Evolutionary conservation across 2,888 invertebrate genomes (phyloP).

Genomic region (Euphydryas editha): DNA sequence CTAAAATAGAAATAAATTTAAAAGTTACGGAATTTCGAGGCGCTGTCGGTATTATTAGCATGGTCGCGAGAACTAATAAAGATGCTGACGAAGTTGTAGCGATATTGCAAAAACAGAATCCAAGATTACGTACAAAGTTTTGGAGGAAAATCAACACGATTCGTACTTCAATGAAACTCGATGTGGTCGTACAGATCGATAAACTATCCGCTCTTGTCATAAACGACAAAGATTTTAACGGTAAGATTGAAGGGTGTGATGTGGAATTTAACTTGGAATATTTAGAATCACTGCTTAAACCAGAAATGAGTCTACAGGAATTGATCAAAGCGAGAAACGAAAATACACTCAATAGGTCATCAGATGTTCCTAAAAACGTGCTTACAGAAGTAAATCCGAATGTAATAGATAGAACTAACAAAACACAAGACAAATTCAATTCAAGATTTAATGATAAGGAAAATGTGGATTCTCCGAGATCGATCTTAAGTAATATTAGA

Average conservation of each 20-base stretch:
- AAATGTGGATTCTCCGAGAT: constrained; percentile 24
- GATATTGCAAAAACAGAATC: constrained; percentile 65
- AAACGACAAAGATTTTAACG: constrained; percentile 59
- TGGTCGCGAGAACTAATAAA: constrained; percentile 61
- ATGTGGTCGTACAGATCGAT: constrained; percentile 71
- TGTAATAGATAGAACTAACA: background rate
- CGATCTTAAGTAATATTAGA: constrained; percentile 27
- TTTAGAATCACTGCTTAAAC: constrained; percentile 63
- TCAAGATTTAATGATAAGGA: constrained; percentile 13
- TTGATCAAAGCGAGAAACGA: constrained; percentile 45
- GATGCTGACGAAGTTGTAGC: constrained; percentile 62
- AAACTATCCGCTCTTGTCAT: constrained; percentile 74
- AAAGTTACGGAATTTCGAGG: constrained; percentile 75
- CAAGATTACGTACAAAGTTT: constrained; percentile 69
- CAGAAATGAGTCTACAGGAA: constrained; percentile 60
- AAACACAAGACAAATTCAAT: constrained; percentile 12
- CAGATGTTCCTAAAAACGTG: background rate
- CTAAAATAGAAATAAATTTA: constrained; percentile 54
- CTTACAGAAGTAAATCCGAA: background rate
- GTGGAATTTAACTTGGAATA: constrained; percentile 71
- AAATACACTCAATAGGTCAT: background rate
- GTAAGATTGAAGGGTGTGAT: constrained; percentile 51
- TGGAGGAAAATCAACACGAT: constrained; percentile 72
- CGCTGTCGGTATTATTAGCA: constrained; percentile 73
- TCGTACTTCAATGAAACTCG: constrained; percentile 56